These are phyloP conservation scores for Caenorhabditis remanei DNA, from an alignment of 1,140 invertebrate species.

Conservation along the genomic window DNA sequence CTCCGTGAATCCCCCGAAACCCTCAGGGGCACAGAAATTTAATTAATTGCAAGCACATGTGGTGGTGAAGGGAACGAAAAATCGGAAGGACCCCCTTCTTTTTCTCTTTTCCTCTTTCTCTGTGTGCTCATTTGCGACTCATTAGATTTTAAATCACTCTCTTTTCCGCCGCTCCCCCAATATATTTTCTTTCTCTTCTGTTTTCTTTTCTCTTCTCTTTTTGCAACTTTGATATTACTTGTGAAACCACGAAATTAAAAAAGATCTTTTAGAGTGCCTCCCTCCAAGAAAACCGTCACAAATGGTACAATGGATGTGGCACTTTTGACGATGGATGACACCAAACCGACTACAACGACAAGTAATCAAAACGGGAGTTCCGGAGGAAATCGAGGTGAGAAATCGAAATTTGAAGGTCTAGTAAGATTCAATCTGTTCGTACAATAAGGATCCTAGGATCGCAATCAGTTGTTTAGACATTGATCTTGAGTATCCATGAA, in stretches of 20 bases:
- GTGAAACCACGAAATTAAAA: neutral
- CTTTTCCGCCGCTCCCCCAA: neutral
- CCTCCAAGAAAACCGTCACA: neutral
- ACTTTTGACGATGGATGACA: conserved; percentile 58
- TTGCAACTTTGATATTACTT: neutral
- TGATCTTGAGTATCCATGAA: too few species aligned
- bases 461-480: too few species aligned
- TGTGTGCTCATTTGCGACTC: conserved; percentile 23
- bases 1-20: too few species aligned
- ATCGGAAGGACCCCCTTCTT: neutral
- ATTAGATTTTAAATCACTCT: conserved; percentile 33
- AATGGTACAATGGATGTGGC: conserved; percentile 46
- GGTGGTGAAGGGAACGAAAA: conserved; percentile 17
- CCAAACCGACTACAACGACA: neutral
- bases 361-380: neutral
- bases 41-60: conserved; percentile 64
- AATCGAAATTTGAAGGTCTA: too few species aligned
- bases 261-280: neutral
- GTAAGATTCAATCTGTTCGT: neutral
- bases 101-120: neutral
- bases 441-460: neutral
- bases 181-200: too few species aligned
- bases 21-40: neutral
- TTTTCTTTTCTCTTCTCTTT: neutral
- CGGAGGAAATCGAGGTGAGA: neutral